Conservation (phyloP, 2,888 invertebrate genomes). For the Drosophila kanekoi region DNA sequence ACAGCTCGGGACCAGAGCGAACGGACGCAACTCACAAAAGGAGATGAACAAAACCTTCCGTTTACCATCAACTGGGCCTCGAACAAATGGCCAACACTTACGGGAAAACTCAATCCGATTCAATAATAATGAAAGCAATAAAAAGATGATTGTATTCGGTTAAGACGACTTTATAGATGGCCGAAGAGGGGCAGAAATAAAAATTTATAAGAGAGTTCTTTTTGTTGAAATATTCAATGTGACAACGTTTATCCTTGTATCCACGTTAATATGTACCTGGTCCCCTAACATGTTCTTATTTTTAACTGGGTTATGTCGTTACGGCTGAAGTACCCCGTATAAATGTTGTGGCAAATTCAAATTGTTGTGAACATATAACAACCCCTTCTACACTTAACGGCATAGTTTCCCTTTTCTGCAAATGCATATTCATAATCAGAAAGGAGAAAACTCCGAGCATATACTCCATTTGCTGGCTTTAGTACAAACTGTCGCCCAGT, state of each 20-base stretch:
- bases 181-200: conserved; percentile 12
- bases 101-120: conserved; percentile 57
- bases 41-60: conserved; percentile 26
- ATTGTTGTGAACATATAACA: conserved; percentile 1
- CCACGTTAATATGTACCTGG: conserved; percentile 12
- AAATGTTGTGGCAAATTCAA: conserved; percentile 14
- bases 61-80: conserved; percentile 7
- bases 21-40: conserved; percentile 24
- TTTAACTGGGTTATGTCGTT: conserved; percentile 10
- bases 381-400: not conserved
- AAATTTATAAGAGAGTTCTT: conserved; percentile 5
- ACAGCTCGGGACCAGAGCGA: conserved; percentile 35
- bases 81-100: conserved; percentile 48
- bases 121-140: conserved; percentile 82
- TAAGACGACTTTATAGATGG: conserved; percentile 44
- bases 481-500: not conserved
- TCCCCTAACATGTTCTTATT: conserved; percentile 12
- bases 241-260: conserved; percentile 12
- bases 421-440: no score
- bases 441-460: no score
- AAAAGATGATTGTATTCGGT: conserved; percentile 72
- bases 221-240: conserved; percentile 24
- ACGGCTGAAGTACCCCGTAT: not conserved
- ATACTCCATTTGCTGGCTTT: no score
- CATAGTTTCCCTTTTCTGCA: no score